Evolutionary conservation across 2,888 invertebrate genomes (phyloP), one percentile per base, ranked within the genome.

Genomic region (Buathra laborator): DNA sequence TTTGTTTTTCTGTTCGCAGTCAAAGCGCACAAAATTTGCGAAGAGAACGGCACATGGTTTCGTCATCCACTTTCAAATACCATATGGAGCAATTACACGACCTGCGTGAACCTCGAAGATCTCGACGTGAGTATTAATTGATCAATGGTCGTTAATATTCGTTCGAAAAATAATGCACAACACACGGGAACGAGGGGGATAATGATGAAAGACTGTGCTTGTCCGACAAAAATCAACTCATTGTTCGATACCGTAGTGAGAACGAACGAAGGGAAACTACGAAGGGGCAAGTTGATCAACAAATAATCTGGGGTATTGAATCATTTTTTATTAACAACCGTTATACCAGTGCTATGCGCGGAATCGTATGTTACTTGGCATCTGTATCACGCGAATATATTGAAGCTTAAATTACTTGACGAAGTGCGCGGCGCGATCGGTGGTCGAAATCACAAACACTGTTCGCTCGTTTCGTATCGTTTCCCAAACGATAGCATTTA

Each of bases 51-150:
- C 19, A 96, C 96, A 68, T 98, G 98, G 98, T 98, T 96, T 94
- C 95, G 95, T 81, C 97, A 98, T 94, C 97, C 97, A 10, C 95
- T 95, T 83, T 97, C 96, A 71, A 96, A 97, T 91, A 95, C 95
- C 89, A 95, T 96, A 32, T 98, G 98, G 98, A 97, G 98, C 89
- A 98, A 98, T 94, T 98, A 98, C 94, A 98, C 98, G 75, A 97
- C 97, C 62, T 98, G 98, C 94, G 95, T 98, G 84, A 96, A 97
- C 92, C 90, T 95, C 59, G 96, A 95, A 53, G 97, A 96, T 90
- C 94, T 96, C 68, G 94, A 95, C 91, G 97, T 97, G 93, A 95
- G 95, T 94, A 87, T 59, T 29, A 37, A 16, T 19, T 19, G 24
- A 19, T 56, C 19, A 19, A 19, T 19, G 6, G 16, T 64, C 3